Evolutionary conservation across 2,113 vertebrate species (phyloP).

Genomic region (Echinops telfairi): DNA sequence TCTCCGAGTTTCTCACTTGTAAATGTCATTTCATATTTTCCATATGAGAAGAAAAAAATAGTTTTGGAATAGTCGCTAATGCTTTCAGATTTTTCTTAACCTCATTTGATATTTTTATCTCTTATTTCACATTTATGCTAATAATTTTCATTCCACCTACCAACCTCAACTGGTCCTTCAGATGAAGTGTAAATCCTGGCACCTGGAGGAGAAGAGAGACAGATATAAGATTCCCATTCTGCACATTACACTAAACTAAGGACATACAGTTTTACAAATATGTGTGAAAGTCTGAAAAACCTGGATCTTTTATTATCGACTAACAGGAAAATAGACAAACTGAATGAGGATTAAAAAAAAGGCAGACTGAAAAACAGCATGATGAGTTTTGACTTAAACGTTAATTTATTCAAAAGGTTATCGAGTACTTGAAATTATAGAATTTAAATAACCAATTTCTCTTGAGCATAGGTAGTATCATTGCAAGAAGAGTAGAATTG

Average conservation of each 20-base stretch:
- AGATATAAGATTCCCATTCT: not conserved
- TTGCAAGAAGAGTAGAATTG: conserved; percentile 4
- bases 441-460: conserved; percentile 39
- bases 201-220: not conserved
- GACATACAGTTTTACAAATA: not conserved
- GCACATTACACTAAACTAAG: conserved; percentile 10
- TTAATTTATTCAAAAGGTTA: conserved; percentile 54
- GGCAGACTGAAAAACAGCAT: conserved; percentile 32
- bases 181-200: not conserved
- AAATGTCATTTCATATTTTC: not conserved
- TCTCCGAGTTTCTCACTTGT: not conserved
- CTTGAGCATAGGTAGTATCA: not conserved
- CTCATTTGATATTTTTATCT: too few relatives aligned
- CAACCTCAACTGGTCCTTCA: not conserved
- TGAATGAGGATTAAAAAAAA: conserved; percentile 26
- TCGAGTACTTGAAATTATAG: not conserved
- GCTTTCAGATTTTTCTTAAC: not conserved
- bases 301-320: conserved; percentile 1
- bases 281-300: conserved; percentile 34
- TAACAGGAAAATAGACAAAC: conserved; percentile 42
- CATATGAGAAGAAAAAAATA: not conserved
- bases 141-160: not conserved
- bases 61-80: not conserved
- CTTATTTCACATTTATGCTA: conserved; percentile 13
- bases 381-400: conserved; percentile 56